phyloP scores from a whole-genome alignment of 2,888 invertebrate genomes.

The Nymphalis polychloros region DNA sequence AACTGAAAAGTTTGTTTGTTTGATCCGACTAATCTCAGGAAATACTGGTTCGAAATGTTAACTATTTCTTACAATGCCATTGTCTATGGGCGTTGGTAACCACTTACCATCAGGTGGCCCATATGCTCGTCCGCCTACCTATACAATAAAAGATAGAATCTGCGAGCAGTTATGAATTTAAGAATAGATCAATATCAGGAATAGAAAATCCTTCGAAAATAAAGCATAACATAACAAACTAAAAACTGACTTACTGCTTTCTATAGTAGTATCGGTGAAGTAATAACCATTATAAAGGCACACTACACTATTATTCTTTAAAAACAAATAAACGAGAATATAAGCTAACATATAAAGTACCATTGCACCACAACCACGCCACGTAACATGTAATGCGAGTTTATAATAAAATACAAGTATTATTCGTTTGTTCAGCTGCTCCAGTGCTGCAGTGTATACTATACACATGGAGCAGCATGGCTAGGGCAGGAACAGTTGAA shows the following conservation, averaged over 20 bases:
- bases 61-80: too few relatives aligned
- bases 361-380: neutral
- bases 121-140: too few relatives aligned
- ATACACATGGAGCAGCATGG: too few relatives aligned
- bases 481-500: neutral
- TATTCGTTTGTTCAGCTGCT: constrained; percentile 14
- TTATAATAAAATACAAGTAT: constrained; percentile 21
- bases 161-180: too few relatives aligned
- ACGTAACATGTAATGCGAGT: constrained; percentile 15
- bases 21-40: too few relatives aligned
- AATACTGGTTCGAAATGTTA: too few relatives aligned
- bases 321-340: constrained; percentile 8
- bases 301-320: neutral
- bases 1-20: too few relatives aligned
- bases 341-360: constrained; percentile 23
- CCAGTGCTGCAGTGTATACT: neutral
- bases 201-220: neutral
- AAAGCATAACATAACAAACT: neutral
- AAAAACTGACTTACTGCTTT: neutral
- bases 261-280: neutral
- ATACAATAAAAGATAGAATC: too few relatives aligned
- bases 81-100: too few relatives aligned
- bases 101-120: too few relatives aligned
- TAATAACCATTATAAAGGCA: neutral
- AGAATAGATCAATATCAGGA: neutral